These are phyloP conservation scores for Epinephelus coioides DNA, from an alignment of 2,797 vertebrate genomes.

Conservation along the genomic window DNA sequence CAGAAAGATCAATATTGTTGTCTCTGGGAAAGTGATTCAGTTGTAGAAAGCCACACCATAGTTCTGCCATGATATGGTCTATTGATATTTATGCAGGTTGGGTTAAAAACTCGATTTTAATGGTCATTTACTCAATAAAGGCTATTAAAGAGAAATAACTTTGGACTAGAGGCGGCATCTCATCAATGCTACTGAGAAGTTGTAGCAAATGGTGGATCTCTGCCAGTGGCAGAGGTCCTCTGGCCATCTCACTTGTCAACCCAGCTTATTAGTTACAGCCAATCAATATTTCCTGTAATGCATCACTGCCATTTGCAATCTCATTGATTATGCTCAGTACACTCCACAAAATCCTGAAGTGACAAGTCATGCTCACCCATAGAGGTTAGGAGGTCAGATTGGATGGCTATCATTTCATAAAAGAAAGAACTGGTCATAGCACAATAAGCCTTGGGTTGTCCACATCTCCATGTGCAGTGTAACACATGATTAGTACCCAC, in stretches of 20 bases:
- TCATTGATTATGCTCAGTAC: constrained; percentile 34
- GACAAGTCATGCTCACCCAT: constrained; percentile 1
- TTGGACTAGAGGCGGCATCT: constrained; percentile 56
- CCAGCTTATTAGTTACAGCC: constrained; percentile 59
- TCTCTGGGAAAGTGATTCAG: constrained; percentile 82
- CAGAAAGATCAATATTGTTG: constrained; percentile 85
- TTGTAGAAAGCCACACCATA: constrained; percentile 70
- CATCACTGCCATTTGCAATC: constrained; percentile 10
- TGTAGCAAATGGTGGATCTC: constrained; percentile 53
- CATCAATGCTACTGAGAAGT: constrained; percentile 62
- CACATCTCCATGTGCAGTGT: constrained; percentile 11
- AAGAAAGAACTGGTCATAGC: not conserved
- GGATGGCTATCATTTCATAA: not conserved
- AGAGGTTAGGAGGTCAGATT: constrained; percentile 22
- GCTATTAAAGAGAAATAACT: constrained; percentile 81
- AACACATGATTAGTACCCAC: not conserved
- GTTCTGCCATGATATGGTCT: constrained; percentile 71
- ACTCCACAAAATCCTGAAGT: constrained; percentile 14
- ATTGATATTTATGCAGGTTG: constrained; percentile 85
- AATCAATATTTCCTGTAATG: constrained; percentile 51
- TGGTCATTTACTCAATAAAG: constrained; percentile 85
- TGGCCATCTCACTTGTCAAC: constrained; percentile 55
- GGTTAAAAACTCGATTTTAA: constrained; percentile 85
- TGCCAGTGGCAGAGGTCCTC: constrained; percentile 33
- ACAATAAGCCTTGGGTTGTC: not conserved